Conservation (phyloP, 2,113 vertebrate genomes). For the Oophaga pumilio region DNA sequence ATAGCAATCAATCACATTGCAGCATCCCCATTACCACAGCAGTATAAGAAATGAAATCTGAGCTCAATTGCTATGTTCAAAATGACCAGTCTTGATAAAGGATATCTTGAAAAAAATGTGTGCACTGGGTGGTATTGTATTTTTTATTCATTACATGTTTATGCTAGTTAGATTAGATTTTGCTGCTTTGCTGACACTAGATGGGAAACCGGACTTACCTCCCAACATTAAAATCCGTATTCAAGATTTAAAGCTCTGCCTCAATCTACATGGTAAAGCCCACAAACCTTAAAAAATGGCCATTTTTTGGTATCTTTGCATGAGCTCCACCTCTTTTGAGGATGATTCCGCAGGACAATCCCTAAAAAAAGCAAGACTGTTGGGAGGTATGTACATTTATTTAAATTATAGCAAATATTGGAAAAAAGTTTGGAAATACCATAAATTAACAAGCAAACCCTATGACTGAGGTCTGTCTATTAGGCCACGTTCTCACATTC, state of each 20-base stretch:
- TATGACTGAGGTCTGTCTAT: too few species aligned
- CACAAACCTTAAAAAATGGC: neutral
- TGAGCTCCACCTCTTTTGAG: neutral
- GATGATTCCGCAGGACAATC: neutral
- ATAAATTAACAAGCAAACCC: too few species aligned
- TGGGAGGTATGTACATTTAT: neutral
- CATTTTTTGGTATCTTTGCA: neutral
- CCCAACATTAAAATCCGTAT: neutral
- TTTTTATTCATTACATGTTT: constrained; percentile 47
- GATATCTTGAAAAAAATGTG: neutral
- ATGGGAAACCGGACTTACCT: neutral
- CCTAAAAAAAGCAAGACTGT: neutral
- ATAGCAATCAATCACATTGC: neutral
- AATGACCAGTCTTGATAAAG: neutral
- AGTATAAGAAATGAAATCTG: neutral
- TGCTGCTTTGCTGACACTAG: constrained; percentile 16
- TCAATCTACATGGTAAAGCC: neutral
- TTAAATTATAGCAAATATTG: too few species aligned
- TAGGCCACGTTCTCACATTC: too few species aligned
- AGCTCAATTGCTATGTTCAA: neutral
- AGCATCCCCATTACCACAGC: neutral
- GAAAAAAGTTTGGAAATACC: too few species aligned
- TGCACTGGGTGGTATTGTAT: constrained; percentile 60
- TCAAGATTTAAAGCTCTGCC: neutral
- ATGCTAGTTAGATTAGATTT: neutral